Evolutionary conservation across 2,888 invertebrate species (phyloP).

Genomic region (Sylvicola cinctus): DNA sequence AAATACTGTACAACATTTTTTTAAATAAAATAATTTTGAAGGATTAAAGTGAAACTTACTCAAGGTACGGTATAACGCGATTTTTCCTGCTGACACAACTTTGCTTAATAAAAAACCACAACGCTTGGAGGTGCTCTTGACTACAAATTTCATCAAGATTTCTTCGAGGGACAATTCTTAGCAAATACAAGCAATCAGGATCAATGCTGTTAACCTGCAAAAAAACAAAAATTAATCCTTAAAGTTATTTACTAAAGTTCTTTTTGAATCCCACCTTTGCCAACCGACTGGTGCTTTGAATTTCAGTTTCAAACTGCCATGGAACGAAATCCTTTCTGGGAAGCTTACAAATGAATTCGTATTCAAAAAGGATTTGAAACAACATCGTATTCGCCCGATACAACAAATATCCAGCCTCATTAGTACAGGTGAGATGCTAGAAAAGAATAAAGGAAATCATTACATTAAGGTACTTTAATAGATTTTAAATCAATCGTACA

Average conservation of each 20-base stretch:
- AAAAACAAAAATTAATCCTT: too few relatives aligned
- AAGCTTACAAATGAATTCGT: conserved; percentile 34
- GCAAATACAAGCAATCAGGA: conserved; percentile 35
- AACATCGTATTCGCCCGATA: conserved; percentile 38
- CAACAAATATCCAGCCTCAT: conserved; percentile 26
- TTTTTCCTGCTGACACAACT: conserved; percentile 35
- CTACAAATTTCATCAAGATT: conserved; percentile 29
- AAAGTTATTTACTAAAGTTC: conserved; percentile 4
- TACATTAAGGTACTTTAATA: not conserved
- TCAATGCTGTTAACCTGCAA: conserved; percentile 24
- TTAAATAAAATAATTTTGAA: too few relatives aligned
- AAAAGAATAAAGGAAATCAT: conserved; percentile 9
- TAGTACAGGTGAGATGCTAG: conserved; percentile 35
- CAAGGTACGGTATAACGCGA: conserved; percentile 46
- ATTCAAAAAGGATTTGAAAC: conserved; percentile 47
- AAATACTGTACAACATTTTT: too few relatives aligned
- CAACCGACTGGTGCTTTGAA: not conserved
- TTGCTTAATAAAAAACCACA: conserved; percentile 50
- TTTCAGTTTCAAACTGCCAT: conserved; percentile 27
- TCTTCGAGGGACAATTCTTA: conserved; percentile 40
- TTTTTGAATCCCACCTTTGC: too few relatives aligned
- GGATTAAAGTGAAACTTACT: too few relatives aligned
- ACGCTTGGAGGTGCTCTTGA: conserved; percentile 33
- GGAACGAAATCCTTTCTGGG: conserved; percentile 46
- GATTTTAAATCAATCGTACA: too few relatives aligned